phyloP scores from a whole-genome alignment of 2,888 invertebrate species.

The Boloria selene region DNA sequence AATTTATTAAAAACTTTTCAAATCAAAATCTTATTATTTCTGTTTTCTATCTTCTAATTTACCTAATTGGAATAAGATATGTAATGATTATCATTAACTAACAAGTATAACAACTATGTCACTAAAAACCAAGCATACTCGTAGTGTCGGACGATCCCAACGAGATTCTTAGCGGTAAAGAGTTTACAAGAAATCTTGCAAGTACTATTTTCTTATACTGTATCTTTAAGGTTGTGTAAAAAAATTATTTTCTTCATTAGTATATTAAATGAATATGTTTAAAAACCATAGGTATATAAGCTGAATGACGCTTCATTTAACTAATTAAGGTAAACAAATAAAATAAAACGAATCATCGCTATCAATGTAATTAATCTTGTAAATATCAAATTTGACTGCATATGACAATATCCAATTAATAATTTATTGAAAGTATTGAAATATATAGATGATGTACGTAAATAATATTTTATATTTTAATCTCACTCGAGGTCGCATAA shows the following conservation, averaged over 20 bases:
- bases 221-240: constrained; percentile 9
- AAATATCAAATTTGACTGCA: too few species aligned
- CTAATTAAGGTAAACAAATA: too few species aligned
- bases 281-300: too few species aligned
- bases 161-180: constrained; percentile 47
- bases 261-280: too few species aligned
- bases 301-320: too few species aligned
- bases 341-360: too few species aligned
- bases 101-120: not conserved
- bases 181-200: constrained; percentile 35
- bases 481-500: not conserved
- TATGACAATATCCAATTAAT: too few species aligned
- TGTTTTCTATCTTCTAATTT: not conserved
- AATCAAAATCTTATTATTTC: too few species aligned
- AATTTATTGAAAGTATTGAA: too few species aligned
- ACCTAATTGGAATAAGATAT: not conserved
- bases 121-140: constrained; percentile 41
- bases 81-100: constrained; percentile 1
- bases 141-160: constrained; percentile 38
- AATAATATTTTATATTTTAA: constrained; percentile 4
- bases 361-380: too few species aligned
- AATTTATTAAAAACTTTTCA: too few species aligned
- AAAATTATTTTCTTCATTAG: not conserved
- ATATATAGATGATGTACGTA: not conserved
- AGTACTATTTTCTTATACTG: constrained; percentile 3